phyloP scores from a whole-genome alignment of 2,888 invertebrate species.

The Drymonia ruficornis region DNA sequence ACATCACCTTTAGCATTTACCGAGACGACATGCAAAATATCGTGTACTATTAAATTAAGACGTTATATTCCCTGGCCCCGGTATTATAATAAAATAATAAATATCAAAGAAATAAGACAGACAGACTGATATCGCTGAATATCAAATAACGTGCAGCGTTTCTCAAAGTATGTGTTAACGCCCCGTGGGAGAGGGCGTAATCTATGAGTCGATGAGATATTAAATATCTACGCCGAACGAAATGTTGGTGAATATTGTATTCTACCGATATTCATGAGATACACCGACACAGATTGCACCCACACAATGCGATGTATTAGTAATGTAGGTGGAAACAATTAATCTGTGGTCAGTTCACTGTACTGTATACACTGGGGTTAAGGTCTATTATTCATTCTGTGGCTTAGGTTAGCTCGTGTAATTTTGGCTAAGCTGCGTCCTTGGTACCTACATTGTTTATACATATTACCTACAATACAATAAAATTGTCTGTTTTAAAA shows the following conservation, averaged over 20 bases:
- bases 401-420: too few species aligned
- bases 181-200: not conserved
- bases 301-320: not conserved
- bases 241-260: not conserved
- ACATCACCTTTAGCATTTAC: too few species aligned
- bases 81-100: conserved; percentile 1
- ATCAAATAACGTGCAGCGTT: conserved; percentile 21
- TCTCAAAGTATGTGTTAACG: not conserved
- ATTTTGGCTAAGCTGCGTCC: too few species aligned
- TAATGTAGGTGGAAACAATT: too few species aligned
- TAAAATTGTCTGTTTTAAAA: too few species aligned
- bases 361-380: too few species aligned
- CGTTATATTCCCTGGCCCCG: not conserved
- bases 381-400: too few species aligned
- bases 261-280: not conserved
- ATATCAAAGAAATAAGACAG: conserved; percentile 7
- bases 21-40: too few species aligned
- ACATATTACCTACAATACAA: too few species aligned
- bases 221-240: not conserved
- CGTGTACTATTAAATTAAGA: too few species aligned
- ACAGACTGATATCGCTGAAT: conserved; percentile 18
- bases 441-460: too few species aligned
- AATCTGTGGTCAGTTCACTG: too few species aligned
- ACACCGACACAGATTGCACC: not conserved
- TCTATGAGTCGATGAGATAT: not conserved